Base-by-base conservation (phyloP, 2,888 invertebrate genomes). In the Ormyrus nitidulus region DNA sequence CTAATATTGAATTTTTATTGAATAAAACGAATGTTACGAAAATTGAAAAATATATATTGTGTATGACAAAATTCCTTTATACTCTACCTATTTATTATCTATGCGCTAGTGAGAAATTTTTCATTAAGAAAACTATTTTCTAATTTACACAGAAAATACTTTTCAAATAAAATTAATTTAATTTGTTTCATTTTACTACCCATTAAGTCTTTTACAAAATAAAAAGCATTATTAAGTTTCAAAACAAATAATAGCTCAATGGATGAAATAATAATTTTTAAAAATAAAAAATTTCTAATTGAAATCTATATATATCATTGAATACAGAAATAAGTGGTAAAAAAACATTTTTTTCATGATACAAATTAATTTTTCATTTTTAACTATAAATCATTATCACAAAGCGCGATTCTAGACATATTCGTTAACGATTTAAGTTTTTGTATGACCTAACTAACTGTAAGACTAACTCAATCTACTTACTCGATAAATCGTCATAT, bases 401-500 rank as follows among this genome's bases (percentile, higher is more conserved):
- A 78, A 77, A 75, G 78, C 78, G 78, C 75, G 68, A 70, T 72
- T 72, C 68, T 69, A 80, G 58, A 80, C 66, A 80, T 77, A 82
- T 78, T 80, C 72, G 65, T 64, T 80, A 64, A 76, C 62, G 66
- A 80, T 75, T 72, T 80, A 71, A 73, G 48, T 66, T 66, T 68
- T 34, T 48, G 56, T 19, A 76, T 79, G 54, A 77, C 61, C 79
- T 81, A 81, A 66, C 81, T 81, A 77, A 77, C 59, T 73, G 59
- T 79, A 79, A 77, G 54, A 77, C 79, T 81, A 81, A 81, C 79
- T 81, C 74, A 79, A 77, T 74, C 79, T 81, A 81, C 79, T 81
- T 81, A 74, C 62, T 73, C 62, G n/a, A 68, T 73, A 77, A 79
- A 74, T 73, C 54, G 66, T 79, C 73, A 77, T 11, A 56, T 34